A percentile compares a stretch with the other conserved stretches of the same genome.
Conservation (phyloP, 2,113 vertebrate genomes). For the Scomber scombrus region DNA sequence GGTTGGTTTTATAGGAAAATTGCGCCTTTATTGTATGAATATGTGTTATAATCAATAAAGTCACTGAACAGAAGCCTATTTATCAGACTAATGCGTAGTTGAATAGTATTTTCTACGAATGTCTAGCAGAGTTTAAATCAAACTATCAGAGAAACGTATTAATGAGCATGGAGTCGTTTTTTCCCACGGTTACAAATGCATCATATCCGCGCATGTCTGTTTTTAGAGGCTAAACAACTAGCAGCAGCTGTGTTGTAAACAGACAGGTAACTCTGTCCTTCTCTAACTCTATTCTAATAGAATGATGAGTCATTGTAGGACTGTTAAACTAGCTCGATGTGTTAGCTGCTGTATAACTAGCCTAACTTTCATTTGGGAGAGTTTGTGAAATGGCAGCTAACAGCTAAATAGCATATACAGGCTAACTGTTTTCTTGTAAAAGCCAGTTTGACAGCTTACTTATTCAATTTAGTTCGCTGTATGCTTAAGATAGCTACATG, state of each 20-base stretch:
- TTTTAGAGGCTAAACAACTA: neutral
- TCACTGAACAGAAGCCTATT: too few relatives aligned
- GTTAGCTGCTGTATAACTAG: neutral
- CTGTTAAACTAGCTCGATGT: too few relatives aligned
- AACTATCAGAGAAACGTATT: too few relatives aligned
- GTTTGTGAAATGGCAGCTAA: neutral
- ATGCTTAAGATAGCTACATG: too few relatives aligned
- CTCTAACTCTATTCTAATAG: neutral
- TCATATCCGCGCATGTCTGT: constrained; percentile 31
- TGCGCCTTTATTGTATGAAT: too few relatives aligned
- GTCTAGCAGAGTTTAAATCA: too few relatives aligned
- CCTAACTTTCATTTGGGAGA: neutral
- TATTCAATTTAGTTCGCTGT: neutral
- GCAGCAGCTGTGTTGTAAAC: neutral
- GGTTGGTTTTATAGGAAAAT: too few relatives aligned
- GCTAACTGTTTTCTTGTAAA: neutral
- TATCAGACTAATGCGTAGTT: too few relatives aligned
- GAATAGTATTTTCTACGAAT: too few relatives aligned
- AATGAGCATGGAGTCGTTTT: neutral
- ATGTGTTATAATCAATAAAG: too few relatives aligned
- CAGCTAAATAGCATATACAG: neutral
- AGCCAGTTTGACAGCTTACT: neutral
- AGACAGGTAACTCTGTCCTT: constrained; percentile 23
- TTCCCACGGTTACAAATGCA: neutral
- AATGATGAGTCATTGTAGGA: too few relatives aligned